These are phyloP conservation scores for Bergia puertoricense DNA, from an alignment of 92 coral and sea anemone genomes.

Conservation along the genomic window DNA sequence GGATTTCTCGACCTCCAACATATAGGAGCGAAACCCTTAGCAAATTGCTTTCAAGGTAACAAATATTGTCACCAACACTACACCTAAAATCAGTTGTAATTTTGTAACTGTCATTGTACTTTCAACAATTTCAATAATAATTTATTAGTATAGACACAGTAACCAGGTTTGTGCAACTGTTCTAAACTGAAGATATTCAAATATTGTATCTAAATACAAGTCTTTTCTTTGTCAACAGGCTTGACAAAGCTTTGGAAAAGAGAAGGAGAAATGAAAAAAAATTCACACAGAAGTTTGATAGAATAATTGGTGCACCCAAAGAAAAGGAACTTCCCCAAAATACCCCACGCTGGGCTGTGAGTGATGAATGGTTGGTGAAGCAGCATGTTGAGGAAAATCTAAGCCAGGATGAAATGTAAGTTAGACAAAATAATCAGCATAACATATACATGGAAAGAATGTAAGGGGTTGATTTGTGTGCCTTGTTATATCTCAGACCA, in stretches of 20 bases:
- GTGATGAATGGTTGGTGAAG: slow-evolving; percentile 18
- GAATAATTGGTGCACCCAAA: neutral
- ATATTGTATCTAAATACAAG: too few species aligned
- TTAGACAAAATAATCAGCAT: neutral
- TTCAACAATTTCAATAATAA: too few species aligned
- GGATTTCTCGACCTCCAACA: slow-evolving; percentile 50
- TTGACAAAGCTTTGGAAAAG: too few species aligned
- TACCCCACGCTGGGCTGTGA: slow-evolving; percentile 25
- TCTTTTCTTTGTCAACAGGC: too few species aligned
- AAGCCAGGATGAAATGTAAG: neutral
- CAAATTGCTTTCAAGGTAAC: slow-evolving; percentile 35
- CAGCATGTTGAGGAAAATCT: neutral
- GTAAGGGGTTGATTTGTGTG: too few species aligned
- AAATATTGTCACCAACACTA: neutral
- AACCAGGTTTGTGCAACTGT: too few species aligned
- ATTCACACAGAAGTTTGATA: neutral
- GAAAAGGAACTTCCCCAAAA: slow-evolving; percentile 28
- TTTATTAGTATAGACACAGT: too few species aligned
- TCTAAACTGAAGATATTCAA: too few species aligned
- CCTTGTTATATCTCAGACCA: too few species aligned
- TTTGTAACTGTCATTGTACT: too few species aligned
- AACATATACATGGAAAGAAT: too few species aligned
- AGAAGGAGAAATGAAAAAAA: neutral
- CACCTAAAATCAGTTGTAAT: neutral
- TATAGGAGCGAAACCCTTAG: slow-evolving; percentile 33